phyloP scores from a whole-genome alignment of 1,140 invertebrate genomes.

The Hyposmocoma kahamanoa region DNA sequence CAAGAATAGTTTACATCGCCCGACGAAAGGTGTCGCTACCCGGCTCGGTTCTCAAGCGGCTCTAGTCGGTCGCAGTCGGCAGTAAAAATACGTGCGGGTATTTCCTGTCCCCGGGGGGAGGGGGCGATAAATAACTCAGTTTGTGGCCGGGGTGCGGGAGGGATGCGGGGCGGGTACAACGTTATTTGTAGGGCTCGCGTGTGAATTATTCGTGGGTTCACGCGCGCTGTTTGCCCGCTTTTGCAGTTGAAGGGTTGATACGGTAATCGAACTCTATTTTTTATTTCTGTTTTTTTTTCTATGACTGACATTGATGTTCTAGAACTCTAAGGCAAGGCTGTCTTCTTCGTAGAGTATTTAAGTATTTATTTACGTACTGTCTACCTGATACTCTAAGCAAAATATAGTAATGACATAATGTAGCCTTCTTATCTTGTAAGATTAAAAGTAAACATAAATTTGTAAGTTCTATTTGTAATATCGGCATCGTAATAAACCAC shows the following conservation, averaged over 20 bases:
- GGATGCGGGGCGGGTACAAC: constrained; percentile 21
- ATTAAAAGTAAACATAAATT: too few relatives aligned
- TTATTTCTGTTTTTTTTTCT: too few relatives aligned
- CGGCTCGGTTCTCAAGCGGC: constrained; percentile 17
- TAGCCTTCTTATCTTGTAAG: too few relatives aligned
- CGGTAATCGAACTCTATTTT: not conserved
- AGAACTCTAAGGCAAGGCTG: too few relatives aligned
- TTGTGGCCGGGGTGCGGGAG: constrained; percentile 33
- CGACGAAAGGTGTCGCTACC: constrained; percentile 50
- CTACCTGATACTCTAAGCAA: too few relatives aligned
- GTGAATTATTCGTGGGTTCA: constrained; percentile 71
- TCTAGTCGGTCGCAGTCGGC: constrained; percentile 35
- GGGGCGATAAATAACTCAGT: constrained; percentile 65
- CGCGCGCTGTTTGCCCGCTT: constrained; percentile 53
- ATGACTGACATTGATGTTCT: too few relatives aligned
- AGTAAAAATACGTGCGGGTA: constrained; percentile 67
- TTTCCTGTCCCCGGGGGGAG: constrained; percentile 48
- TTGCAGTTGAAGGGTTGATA: not conserved
- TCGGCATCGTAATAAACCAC: too few relatives aligned
- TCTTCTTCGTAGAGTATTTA: too few relatives aligned
- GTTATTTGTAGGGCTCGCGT: constrained; percentile 70
- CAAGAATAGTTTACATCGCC: too few relatives aligned
- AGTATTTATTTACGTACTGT: too few relatives aligned
- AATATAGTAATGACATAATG: too few relatives aligned
- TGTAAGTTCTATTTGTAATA: too few relatives aligned